A percentile compares a stretch with the other conserved stretches of the same genome.
phyloP scores from a whole-genome alignment of 2,113 vertebrate genomes.

The Tragelaphus strepsiceros region DNA sequence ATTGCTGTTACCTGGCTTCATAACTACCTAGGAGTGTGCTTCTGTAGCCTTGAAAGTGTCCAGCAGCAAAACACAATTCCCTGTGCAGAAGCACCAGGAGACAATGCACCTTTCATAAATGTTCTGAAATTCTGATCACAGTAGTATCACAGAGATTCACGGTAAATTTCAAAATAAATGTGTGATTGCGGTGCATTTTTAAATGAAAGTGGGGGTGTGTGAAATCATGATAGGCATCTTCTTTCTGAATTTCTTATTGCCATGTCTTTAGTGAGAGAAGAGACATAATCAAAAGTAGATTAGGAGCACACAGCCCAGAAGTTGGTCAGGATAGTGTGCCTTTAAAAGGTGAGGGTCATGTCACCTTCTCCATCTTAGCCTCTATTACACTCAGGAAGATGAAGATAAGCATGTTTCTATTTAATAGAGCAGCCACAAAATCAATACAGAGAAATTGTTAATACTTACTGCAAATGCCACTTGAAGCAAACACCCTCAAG shows the following conservation, averaged over 20 bases:
- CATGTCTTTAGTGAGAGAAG: constrained; percentile 23
- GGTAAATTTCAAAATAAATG: constrained; percentile 29
- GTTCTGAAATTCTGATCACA: not conserved
- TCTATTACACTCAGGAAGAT: not conserved
- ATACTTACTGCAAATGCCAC: not conserved
- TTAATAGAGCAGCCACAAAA: not conserved
- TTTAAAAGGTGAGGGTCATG: not conserved
- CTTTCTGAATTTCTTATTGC: not conserved
- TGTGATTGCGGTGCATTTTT: not conserved
- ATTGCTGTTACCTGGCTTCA: not conserved
- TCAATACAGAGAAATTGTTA: constrained; percentile 38
- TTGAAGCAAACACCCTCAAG: not conserved
- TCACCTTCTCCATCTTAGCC: not conserved
- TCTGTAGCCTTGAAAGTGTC: not conserved
- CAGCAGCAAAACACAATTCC: not conserved
- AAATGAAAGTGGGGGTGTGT: not conserved
- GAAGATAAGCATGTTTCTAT: not conserved
- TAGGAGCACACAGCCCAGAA: not conserved
- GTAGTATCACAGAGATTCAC: not conserved
- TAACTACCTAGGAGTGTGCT: not conserved
- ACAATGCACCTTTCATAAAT: not conserved
- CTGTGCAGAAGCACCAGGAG: not conserved
- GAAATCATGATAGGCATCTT: not conserved
- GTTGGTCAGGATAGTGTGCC: not conserved
- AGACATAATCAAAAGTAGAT: not conserved